A percentile compares a stretch with the other conserved stretches of the same genome.
Conservation (phyloP, 2,797 vertebrate species). For the Clarias platycephalus region DNA sequence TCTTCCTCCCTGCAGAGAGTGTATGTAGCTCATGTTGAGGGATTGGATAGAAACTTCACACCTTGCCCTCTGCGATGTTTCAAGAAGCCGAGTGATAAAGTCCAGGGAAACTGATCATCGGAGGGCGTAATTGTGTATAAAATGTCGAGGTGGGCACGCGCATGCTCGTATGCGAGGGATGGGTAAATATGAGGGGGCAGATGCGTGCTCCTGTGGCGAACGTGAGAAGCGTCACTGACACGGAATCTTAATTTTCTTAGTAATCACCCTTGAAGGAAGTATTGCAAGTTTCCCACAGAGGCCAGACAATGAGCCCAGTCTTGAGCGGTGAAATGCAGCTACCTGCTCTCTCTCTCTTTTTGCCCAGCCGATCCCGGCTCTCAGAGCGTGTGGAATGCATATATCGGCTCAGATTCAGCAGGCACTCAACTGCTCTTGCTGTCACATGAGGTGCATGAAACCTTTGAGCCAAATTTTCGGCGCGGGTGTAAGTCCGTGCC, state of each 20-base stretch:
- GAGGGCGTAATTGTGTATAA: background rate
- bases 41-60: conserved; percentile 44
- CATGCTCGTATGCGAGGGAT: conserved; percentile 19
- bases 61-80: conserved; percentile 25
- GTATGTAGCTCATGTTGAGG: conserved; percentile 14
- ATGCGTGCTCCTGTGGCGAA: conserved; percentile 64
- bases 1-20: conserved; percentile 38
- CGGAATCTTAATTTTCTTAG: conserved; percentile 74
- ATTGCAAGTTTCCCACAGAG: conserved; percentile 84
- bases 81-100: conserved; percentile 32
- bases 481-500: conserved; percentile 32
- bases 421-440: conserved; percentile 40
- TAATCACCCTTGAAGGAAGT: conserved; percentile 81
- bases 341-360: conserved; percentile 52
- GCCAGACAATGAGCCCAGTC: conserved; percentile 78
- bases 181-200: conserved; percentile 45
- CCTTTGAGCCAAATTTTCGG: conserved; percentile 34
- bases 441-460: conserved; percentile 47
- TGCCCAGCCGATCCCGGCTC: conserved; percentile 37
- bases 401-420: conserved; percentile 46
- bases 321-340: conserved; percentile 74
- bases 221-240: conserved; percentile 71
- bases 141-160: background rate
- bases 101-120: conserved; percentile 32
- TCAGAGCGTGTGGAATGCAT: conserved; percentile 52